A percentile compares a stretch with the other conserved stretches of the same genome.
Conservation (phyloP, 2,113 vertebrate genomes). For the Platichthys stellatus region DNA sequence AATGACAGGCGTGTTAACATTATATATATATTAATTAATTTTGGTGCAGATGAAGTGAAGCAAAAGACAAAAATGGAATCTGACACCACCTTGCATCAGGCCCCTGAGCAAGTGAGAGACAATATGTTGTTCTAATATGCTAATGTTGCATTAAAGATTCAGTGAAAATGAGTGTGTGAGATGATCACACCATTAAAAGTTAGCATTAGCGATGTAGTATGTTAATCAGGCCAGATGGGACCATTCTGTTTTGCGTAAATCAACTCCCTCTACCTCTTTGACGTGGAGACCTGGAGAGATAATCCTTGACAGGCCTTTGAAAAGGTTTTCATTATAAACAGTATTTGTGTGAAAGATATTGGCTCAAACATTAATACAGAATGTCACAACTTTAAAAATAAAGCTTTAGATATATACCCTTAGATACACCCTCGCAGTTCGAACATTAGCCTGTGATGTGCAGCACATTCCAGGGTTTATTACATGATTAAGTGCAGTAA, state of each 20-base stretch:
- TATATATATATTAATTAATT: background rate
- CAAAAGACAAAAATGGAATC: slow-evolving; percentile 58
- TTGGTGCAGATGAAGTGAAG: slow-evolving; percentile 16
- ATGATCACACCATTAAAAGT: slow-evolving; percentile 81
- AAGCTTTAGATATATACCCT: background rate
- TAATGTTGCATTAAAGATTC: slow-evolving; percentile 75
- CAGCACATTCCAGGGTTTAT: background rate
- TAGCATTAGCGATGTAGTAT: slow-evolving; percentile 74
- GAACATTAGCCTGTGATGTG: background rate
- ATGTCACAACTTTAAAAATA: background rate
- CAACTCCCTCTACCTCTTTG: slow-evolving; percentile 53
- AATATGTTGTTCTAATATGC: slow-evolving; percentile 80
- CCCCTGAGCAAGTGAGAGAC: slow-evolving; percentile 66
- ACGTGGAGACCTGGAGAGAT: slow-evolving; percentile 46
- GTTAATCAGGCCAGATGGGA: slow-evolving; percentile 78
- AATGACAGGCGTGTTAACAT: slow-evolving; percentile 16
- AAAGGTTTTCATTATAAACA: slow-evolving; percentile 17
- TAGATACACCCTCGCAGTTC: background rate
- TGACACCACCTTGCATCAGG: slow-evolving; percentile 63
- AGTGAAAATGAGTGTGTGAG: slow-evolving; percentile 74
- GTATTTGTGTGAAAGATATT: slow-evolving; percentile 14
- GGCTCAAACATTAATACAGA: slow-evolving; percentile 4
- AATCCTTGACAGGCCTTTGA: slow-evolving; percentile 49
- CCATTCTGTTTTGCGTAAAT: slow-evolving; percentile 74
- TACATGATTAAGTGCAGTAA: slow-evolving; percentile 6